Evolutionary conservation across 2,113 vertebrate species (phyloP).

Genomic region (Crotalus helleri): DNA sequence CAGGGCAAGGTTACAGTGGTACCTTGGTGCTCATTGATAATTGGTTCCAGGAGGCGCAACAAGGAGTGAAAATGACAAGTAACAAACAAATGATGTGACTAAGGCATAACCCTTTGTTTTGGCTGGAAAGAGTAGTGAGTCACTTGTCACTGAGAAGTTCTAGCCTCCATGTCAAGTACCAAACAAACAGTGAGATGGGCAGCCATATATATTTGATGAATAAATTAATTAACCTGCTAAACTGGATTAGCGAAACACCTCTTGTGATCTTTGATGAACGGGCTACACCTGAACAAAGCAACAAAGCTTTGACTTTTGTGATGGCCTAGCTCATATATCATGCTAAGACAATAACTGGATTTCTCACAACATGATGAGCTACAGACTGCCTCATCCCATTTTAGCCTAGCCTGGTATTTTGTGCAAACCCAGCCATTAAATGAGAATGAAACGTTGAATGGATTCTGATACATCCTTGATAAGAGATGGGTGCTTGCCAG

Average conservation of each 20-base stretch:
- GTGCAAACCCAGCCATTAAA: slow-evolving; percentile 8
- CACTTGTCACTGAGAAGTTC: background rate
- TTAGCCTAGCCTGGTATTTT: background rate
- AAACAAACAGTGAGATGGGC: background rate
- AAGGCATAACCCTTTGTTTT: background rate
- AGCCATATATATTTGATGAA: background rate
- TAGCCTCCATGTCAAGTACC: background rate
- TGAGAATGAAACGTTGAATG: slow-evolving; percentile 32
- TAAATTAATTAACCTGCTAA: background rate
- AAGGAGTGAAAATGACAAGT: background rate
- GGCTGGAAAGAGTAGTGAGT: background rate
- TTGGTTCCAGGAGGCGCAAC: background rate
- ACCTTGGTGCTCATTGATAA: background rate
- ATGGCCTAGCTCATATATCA: background rate
- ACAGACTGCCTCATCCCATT: background rate
- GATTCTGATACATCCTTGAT: slow-evolving; percentile 25
- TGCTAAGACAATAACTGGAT: background rate
- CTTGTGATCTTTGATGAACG: background rate
- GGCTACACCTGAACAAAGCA: background rate
- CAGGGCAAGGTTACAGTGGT: background rate
- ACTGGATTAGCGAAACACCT: background rate
- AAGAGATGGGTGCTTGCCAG: slow-evolving; percentile 17
- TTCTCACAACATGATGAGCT: background rate
- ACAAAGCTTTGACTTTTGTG: background rate
- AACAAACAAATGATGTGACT: background rate